phyloP scores from a whole-genome alignment of 2,888 invertebrate genomes.

The Platycheirus rosarum region DNA sequence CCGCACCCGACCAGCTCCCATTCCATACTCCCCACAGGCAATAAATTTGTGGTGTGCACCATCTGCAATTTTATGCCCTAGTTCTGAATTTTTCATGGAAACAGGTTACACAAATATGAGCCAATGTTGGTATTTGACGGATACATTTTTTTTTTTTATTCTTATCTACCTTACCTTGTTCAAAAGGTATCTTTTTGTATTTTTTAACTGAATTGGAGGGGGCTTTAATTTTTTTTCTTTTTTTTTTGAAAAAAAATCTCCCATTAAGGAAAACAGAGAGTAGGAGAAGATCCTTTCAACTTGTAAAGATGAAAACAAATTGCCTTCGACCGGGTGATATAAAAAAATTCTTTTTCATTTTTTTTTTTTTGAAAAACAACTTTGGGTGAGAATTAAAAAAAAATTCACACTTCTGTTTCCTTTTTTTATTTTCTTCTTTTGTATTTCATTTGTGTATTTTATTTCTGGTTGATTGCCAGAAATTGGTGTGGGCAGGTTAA shows the following conservation, averaged over 20 bases:
- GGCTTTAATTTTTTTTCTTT: not conserved
- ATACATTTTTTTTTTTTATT: slow-evolving; percentile 35
- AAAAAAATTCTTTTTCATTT: slow-evolving; percentile 44
- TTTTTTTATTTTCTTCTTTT: not conserved
- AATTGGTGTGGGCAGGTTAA: slow-evolving; percentile 11
- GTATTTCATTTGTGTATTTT: slow-evolving; percentile 32
- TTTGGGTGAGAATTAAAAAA: slow-evolving; percentile 23
- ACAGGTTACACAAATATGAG: slow-evolving; percentile 80
- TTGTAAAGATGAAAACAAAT: not conserved
- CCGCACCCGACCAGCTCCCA: not conserved
- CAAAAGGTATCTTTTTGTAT: slow-evolving; percentile 19
- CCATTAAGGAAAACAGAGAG: not conserved
- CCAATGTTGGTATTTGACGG: slow-evolving; percentile 76
- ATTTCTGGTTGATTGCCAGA: slow-evolving; percentile 23
- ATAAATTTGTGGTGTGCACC: slow-evolving; percentile 75
- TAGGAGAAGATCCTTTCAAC: slow-evolving; percentile 24
- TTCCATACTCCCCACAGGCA: slow-evolving; percentile 55
- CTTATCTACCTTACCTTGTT: slow-evolving; percentile 2
- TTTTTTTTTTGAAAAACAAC: slow-evolving; percentile 34
- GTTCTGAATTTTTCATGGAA: slow-evolving; percentile 80
- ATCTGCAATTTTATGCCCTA: slow-evolving; percentile 78
- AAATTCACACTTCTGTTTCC: slow-evolving; percentile 27
- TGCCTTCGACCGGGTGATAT: slow-evolving; percentile 19
- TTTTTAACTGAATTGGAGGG: slow-evolving; percentile 8
- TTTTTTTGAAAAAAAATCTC: not conserved